Percentiles rank a stretch among this genome's conserved stretches.
These are phyloP conservation scores for Galerucella calmariensis DNA, from an alignment of 2,888 invertebrate genomes.

Conservation along the genomic window DNA sequence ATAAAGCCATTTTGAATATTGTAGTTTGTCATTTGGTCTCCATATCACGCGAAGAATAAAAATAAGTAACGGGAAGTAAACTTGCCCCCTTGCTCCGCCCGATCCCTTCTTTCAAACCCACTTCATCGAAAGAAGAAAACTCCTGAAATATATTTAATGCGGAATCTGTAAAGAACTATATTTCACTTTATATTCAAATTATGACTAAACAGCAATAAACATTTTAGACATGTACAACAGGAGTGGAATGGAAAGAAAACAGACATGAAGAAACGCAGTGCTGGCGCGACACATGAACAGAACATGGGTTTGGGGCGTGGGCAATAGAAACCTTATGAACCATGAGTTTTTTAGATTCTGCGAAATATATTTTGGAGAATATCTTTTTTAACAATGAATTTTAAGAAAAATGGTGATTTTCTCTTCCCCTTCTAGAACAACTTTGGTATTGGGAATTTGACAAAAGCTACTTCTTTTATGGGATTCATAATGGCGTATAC, in stretches of 20 bases:
- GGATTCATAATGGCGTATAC: too few species aligned
- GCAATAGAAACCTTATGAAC: not conserved
- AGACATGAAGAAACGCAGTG: conserved; percentile 48
- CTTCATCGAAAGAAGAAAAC: conserved; percentile 16
- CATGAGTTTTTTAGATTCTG: not conserved
- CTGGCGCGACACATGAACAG: conserved; percentile 21
- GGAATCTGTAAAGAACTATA: conserved; percentile 45
- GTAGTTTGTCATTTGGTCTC: conserved; percentile 21
- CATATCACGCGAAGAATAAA: conserved; percentile 26
- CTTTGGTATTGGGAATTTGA: too few species aligned
- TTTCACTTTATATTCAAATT: conserved; percentile 54
- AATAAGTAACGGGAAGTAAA: conserved; percentile 25
- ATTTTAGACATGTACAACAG: conserved; percentile 56
- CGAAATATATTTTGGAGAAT: too few species aligned
- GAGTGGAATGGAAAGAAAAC: conserved; percentile 51
- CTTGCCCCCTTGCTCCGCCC: not conserved
- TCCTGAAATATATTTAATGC: conserved; percentile 39
- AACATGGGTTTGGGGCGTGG: not conserved
- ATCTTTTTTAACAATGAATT: too few species aligned
- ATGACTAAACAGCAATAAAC: conserved; percentile 55
- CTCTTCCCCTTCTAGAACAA: too few species aligned
- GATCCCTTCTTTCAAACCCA: not conserved
- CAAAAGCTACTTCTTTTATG: too few species aligned
- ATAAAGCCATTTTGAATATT: conserved; percentile 15
- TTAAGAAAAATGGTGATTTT: too few species aligned